Percentiles rank a stretch among this genome's conserved stretches.
Conservation (phyloP, 37 sponge, comb jelly and placozoan species). For the Halisarca cf. caerulea region DNA sequence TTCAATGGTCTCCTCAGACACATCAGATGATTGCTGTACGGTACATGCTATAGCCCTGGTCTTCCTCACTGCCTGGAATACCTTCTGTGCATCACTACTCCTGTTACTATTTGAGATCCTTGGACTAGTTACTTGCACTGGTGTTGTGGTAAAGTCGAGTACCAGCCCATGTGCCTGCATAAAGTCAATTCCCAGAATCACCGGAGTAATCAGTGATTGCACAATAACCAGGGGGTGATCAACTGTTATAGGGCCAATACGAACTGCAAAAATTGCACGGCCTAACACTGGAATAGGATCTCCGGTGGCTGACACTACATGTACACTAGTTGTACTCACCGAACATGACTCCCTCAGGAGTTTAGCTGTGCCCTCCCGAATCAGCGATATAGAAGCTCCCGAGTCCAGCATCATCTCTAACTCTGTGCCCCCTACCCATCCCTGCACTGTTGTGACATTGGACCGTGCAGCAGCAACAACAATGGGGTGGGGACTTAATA, state of each 20-base stretch:
- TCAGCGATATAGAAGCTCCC: constrained; percentile 12
- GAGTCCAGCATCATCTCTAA: constrained; percentile 24
- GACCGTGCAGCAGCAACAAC: constrained; percentile 14
- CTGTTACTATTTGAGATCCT: background rate
- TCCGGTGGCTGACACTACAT: no score
- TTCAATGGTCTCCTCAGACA: constrained; percentile 19
- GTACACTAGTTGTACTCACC: no score
- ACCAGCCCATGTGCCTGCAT: constrained; percentile 30
- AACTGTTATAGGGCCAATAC: no score
- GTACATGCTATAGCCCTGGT: constrained; percentile 14
- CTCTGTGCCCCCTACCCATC: background rate
- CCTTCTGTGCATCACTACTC: background rate
- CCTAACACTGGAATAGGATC: no score
- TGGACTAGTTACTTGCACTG: background rate
- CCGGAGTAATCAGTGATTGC: no score
- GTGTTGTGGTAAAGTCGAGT: constrained; percentile 47
- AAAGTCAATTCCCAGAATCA: constrained; percentile 71
- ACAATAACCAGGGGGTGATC: no score
- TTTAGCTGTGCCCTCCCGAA: background rate
- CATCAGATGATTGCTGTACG: constrained; percentile 11
- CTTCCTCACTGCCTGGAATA: background rate
- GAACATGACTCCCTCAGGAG: background rate
- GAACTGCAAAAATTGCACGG: no score
- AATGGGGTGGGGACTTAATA: background rate
- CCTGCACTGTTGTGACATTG: background rate